phyloP scores from a whole-genome alignment of 2,888 invertebrate species.

The Calameuta filiformis region DNA sequence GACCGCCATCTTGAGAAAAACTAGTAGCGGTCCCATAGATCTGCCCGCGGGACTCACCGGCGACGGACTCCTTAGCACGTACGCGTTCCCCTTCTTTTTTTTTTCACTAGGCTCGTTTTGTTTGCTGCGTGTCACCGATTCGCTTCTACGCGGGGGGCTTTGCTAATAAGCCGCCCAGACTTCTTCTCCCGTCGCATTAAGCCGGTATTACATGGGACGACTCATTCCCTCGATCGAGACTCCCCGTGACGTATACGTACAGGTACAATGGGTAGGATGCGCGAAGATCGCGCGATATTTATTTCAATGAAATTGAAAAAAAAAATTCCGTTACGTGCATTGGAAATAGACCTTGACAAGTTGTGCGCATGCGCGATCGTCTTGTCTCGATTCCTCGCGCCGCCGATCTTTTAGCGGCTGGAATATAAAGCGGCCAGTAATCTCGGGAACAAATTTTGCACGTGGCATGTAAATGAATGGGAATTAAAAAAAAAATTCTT shows the following conservation, averaged over 20 bases:
- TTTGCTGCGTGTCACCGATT: constrained; percentile 33
- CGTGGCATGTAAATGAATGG: constrained; percentile 51
- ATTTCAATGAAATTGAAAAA: background rate
- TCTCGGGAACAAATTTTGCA: constrained; percentile 42
- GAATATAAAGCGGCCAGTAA: constrained; percentile 53
- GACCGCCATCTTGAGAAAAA: constrained; percentile 49
- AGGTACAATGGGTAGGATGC: background rate
- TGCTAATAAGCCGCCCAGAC: constrained; percentile 35
- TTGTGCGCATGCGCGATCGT: background rate
- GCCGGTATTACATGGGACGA: background rate
- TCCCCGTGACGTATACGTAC: background rate
- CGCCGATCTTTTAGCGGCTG: constrained; percentile 30
- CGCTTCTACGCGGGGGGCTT: constrained; percentile 37
- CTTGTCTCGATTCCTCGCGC: background rate
- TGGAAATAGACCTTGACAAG: background rate
- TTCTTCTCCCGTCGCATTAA: background rate
- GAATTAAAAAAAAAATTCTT: constrained; percentile 39
- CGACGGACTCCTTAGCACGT: constrained; percentile 9
- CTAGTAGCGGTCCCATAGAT: constrained; percentile 58
- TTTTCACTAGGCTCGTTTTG: constrained; percentile 10
- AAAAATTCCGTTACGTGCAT: background rate
- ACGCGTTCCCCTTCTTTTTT: constrained; percentile 12
- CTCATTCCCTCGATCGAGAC: background rate
- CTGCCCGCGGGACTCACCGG: constrained; percentile 29
- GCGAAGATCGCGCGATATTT: background rate